Evolutionary conservation across 2,888 invertebrate species (phyloP).

Genomic region (Drosophila longiperda): DNA sequence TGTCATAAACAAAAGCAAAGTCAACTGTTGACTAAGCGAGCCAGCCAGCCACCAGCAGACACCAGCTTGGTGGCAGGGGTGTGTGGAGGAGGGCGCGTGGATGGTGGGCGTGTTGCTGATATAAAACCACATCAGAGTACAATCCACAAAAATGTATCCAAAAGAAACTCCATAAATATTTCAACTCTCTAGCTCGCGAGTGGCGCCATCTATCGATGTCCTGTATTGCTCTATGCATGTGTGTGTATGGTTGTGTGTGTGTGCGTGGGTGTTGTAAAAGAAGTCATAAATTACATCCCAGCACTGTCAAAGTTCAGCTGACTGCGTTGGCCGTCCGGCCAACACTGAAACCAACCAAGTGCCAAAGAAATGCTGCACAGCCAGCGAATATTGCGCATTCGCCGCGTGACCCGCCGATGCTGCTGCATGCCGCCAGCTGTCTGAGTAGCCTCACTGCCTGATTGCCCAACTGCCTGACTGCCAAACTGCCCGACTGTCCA

Average conservation of each 20-base stretch:
- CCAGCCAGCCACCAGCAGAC: conserved; percentile 21
- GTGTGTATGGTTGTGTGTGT: conserved; percentile 21
- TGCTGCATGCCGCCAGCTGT: conserved; percentile 59
- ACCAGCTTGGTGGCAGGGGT: conserved; percentile 4
- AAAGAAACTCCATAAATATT: conserved; percentile 80
- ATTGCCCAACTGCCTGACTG: conserved; percentile 20
- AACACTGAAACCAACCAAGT: conserved; percentile 63
- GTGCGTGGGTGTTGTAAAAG: conserved; percentile 75
- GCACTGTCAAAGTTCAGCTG: conserved; percentile 80
- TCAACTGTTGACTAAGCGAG: conserved; percentile 79
- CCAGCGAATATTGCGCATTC: conserved; percentile 81
- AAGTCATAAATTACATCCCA: conserved; percentile 76
- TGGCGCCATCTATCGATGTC: conserved; percentile 80
- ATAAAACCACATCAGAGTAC: conserved; percentile 75
- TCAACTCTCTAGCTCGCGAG: conserved; percentile 73
- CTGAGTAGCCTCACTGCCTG: conserved; percentile 29
- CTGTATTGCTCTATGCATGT: conserved; percentile 37
- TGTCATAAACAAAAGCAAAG: conserved; percentile 78
- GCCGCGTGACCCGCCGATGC: conserved; percentile 61
- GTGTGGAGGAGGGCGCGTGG: conserved; percentile 7
- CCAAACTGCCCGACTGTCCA: background rate
- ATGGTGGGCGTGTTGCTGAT: conserved; percentile 53
- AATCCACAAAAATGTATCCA: conserved; percentile 73
- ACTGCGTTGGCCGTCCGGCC: conserved; percentile 64
- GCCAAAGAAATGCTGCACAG: conserved; percentile 80